These are phyloP conservation scores for Oceanodroma leucorhoa DNA, from an alignment of 2,797 vertebrate genomes.

Conservation along the genomic window DNA sequence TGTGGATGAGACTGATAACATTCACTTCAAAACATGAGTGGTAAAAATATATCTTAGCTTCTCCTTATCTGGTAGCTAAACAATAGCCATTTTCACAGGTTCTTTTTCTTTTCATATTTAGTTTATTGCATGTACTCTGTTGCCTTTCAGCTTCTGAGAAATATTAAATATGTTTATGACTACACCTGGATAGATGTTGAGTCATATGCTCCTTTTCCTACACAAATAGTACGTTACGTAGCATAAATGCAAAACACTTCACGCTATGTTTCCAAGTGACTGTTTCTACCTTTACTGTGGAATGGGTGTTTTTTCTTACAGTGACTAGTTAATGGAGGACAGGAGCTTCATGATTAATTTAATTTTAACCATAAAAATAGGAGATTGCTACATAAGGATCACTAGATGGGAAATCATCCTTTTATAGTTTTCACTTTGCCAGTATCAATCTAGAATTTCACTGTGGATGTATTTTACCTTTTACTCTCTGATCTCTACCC, in stretches of 20 bases:
- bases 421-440: neutral
- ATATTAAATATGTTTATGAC: neutral
- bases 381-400: neutral
- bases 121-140: neutral
- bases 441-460: neutral
- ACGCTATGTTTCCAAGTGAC: accelerated
- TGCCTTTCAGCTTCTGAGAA: neutral
- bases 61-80: neutral
- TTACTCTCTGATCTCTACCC: neutral
- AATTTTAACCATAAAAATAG: neutral
- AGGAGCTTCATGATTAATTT: neutral
- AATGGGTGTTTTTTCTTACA: neutral
- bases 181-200: neutral
- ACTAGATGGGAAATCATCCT: neutral
- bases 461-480: neutral
- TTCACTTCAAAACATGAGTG: neutral
- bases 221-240: neutral
- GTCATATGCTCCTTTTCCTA: neutral
- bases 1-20: neutral
- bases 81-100: neutral
- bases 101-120: neutral
- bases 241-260: neutral
- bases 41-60: neutral
- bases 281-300: neutral
- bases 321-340: neutral